These are phyloP conservation scores for Eucriotettix oculatus DNA, from an alignment of 2,888 invertebrate genomes.

Conservation along the genomic window DNA sequence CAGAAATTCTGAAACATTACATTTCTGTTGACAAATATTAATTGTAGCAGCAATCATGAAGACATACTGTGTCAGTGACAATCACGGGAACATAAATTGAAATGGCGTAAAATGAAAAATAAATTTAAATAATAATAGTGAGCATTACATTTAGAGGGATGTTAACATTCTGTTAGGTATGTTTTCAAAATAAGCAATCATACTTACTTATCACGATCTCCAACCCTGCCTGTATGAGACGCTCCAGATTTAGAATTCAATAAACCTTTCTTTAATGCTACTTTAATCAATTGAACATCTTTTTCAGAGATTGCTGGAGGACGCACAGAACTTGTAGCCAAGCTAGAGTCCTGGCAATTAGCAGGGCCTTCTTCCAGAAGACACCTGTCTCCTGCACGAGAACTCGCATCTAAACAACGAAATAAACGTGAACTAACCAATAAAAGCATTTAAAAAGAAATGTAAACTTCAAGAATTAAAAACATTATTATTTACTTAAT, in stretches of 20 bases:
- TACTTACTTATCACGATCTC: background rate
- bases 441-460: background rate
- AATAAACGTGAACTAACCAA: background rate
- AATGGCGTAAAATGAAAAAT: no score
- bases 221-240: slow-evolving; percentile 10
- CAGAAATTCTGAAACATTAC: no score
- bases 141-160: no score
- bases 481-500: no score
- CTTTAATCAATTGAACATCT: slow-evolving; percentile 26
- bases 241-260: slow-evolving; percentile 16
- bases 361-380: slow-evolving; percentile 10
- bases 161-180: background rate
- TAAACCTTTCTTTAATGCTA: slow-evolving; percentile 20
- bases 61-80: no score
- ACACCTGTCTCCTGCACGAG: slow-evolving; percentile 6
- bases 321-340: background rate
- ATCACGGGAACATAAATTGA: no score
- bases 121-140: no score
- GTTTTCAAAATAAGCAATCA: background rate
- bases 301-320: slow-evolving; percentile 17
- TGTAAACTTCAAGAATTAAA: background rate
- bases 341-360: background rate
- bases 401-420: background rate
- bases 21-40: no score
- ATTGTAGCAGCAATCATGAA: no score